phyloP scores from a whole-genome alignment of 2,113 vertebrate species.

The Eubucco bourcierii region DNA sequence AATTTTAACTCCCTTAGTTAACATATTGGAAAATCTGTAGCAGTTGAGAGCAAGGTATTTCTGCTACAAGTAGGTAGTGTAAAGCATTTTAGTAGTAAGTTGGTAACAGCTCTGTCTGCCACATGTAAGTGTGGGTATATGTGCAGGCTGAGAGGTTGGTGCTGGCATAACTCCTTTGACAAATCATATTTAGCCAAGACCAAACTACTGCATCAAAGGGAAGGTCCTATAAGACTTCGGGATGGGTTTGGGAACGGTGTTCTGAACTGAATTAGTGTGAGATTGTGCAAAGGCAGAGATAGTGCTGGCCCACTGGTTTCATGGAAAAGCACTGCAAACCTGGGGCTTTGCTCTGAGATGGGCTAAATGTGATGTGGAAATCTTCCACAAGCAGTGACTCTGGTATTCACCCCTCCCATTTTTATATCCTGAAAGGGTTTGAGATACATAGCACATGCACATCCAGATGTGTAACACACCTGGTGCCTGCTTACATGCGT shows the following conservation, averaged over 20 bases:
- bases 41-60: neutral
- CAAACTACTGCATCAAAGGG: neutral
- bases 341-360: neutral
- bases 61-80: neutral
- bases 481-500: neutral
- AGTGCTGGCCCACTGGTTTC: neutral
- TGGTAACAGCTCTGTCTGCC: neutral
- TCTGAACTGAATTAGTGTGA: accelerated
- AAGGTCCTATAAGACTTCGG: neutral
- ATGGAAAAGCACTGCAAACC: neutral
- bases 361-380: neutral
- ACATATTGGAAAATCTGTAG: neutral
- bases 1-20: neutral
- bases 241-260: neutral
- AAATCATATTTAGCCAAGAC: neutral
- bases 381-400: neutral
- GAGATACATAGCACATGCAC: neutral
- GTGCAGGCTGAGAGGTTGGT: neutral
- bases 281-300: neutral
- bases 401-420: neutral
- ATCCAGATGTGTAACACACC: neutral
- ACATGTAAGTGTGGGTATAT: neutral
- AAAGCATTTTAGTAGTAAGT: neutral
- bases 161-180: neutral
- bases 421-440: neutral